Conservation (phyloP, 1,140 invertebrate genomes). For the Hylyphantes graminicola region DNA sequence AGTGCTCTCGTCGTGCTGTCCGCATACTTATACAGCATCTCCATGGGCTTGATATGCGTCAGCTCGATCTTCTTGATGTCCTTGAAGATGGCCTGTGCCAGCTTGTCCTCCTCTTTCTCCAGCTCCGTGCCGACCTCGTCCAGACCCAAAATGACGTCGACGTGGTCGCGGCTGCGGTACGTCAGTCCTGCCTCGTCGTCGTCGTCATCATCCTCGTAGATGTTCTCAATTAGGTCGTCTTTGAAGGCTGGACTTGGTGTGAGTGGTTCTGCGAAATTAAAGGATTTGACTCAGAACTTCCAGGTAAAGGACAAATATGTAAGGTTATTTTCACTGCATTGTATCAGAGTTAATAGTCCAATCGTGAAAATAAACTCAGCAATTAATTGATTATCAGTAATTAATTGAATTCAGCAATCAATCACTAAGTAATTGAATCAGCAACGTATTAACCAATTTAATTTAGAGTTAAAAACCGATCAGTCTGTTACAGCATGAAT, state of each 20-base stretch:
- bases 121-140: conserved; percentile 74
- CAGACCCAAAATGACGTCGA: conserved; percentile 82
- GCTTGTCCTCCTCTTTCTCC: conserved; percentile 72
- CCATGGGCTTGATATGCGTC: conserved; percentile 87
- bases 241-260: neutral
- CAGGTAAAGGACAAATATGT: no score
- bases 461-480: no score
- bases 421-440: no score
- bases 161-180: conserved; percentile 75
- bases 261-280: no score
- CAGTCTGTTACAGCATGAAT: no score
- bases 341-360: no score
- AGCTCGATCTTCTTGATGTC: conserved; percentile 90
- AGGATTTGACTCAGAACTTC: no score
- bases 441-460: no score
- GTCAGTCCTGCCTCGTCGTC: neutral
- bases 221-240: conserved; percentile 56
- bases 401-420: no score
- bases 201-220: conserved; percentile 54
- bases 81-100: conserved; percentile 80
- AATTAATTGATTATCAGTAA: no score
- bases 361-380: no score
- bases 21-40: conserved; percentile 89
- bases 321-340: no score
- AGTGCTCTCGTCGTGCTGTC: conserved; percentile 85